Evolutionary conservation across 2,797 vertebrate species (phyloP), one percentile per base, ranked within the genome.

Genomic region (Passerculus sandwichensis): DNA sequence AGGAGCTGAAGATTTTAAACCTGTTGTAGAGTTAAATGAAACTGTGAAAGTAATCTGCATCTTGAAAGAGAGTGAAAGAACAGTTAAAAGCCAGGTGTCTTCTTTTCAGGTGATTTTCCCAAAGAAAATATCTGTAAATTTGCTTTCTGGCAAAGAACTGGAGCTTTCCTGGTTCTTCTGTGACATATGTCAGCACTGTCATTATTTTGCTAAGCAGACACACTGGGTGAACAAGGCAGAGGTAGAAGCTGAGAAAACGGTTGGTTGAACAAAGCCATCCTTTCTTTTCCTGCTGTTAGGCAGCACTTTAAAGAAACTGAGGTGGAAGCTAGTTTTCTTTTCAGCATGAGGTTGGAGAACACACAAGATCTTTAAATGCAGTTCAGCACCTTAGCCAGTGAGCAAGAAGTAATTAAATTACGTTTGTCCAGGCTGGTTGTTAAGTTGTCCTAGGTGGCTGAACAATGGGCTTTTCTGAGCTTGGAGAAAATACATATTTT

Each of bases 391-490:
- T 96, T 66, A 95, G 75, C 62, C 93, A 89, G 75, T 75, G 84
- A 97, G 85, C 90, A 92, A 91, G 96, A 95, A 95, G 82, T 92
- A 93, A 95, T 96, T 95, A 96, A 97, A 96, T 96, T 94, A 93
- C 81, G 80, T 92, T 95, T 93, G 93, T 95, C 95, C 92, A 67
- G 60, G 30, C 78, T 85, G 76, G 90, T 95, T 94, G 88, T 91
- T 96, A 94, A 96, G 93, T 89, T 93, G 73, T 86, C 88, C 71
- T 86, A 94, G 83, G 89, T 91, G 88, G 89, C 73, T 94, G 86
- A 96, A 96, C 84, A 96, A 94, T 94, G 79, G 83, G 57, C 36
- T 95, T 95, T 92, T 79, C 89, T 67, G 66, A 96, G 64, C 53
- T 54, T 71, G 64, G 38, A 88, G 71, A 91, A 96, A 94, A 93